These are phyloP conservation scores for Venusia cambrica DNA, from an alignment of 2,888 invertebrate genomes.

Conservation along the genomic window DNA sequence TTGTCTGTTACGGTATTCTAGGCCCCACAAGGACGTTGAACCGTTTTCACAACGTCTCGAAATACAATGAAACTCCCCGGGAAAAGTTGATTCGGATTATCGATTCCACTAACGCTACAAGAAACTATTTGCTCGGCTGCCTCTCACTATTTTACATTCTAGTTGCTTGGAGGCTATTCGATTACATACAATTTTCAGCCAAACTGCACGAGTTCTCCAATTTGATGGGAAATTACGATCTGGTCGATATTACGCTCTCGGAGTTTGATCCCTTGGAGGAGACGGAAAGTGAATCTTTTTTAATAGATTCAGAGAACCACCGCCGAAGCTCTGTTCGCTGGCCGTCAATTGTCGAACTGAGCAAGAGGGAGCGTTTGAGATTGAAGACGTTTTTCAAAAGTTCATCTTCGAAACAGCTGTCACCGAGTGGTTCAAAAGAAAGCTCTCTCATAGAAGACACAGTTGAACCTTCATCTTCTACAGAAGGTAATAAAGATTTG, in stretches of 20 bases:
- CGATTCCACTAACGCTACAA: constrained; percentile 47
- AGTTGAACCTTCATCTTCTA: too few relatives aligned
- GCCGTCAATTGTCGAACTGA: constrained; percentile 46
- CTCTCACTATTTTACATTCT: constrained; percentile 58
- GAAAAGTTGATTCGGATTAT: constrained; percentile 48
- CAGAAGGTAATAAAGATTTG: constrained; percentile 8
- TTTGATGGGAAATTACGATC: constrained; percentile 55
- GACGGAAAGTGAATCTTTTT: constrained; percentile 20
- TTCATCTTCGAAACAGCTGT: constrained; percentile 26
- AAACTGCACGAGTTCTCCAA: constrained; percentile 59
- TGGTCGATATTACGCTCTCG: constrained; percentile 44
- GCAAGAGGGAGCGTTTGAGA: constrained; percentile 36
- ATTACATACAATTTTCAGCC: constrained; percentile 57
- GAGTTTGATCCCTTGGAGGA: constrained; percentile 26
- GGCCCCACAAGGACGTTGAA: constrained; percentile 46
- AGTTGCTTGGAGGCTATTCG: constrained; percentile 49
- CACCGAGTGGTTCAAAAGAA: constrained; percentile 7
- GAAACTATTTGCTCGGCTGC: constrained; percentile 55
- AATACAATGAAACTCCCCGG: constrained; percentile 31
- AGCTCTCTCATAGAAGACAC: too few relatives aligned
- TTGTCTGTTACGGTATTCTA: constrained; percentile 46
- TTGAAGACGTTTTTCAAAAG: constrained; percentile 42
- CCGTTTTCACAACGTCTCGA: constrained; percentile 29
- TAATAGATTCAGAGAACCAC: constrained; percentile 26
- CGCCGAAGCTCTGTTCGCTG: constrained; percentile 36